Base-by-base conservation (phyloP, 2,797 vertebrate species). In the Takifugu ocellatus region DNA sequence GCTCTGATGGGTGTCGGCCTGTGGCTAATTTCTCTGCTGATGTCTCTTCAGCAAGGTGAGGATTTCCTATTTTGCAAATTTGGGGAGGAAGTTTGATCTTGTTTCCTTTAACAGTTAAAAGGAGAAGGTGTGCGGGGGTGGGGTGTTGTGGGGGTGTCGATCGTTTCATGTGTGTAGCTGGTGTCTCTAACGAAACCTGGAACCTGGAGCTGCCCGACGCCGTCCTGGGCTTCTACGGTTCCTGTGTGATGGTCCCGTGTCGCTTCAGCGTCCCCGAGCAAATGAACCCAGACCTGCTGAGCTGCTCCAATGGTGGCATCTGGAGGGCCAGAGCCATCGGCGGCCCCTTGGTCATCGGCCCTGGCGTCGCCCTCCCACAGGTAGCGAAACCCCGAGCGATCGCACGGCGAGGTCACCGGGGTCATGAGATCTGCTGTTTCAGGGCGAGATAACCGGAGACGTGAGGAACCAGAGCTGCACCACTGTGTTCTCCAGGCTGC, bases 161-260 rank as follows among this genome's bases (percentile, higher is more conserved):
- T 10, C 11, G 9, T 39, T 14, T 14, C 36, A 12, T 12, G 12
- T 4, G 11, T 39, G 12, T 39, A 39, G 36, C 36, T 44, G 77
- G 51, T 49, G 49, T 52, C 29, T 39, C 14, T 2, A 33, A 51
- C 52, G 0, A 46, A 26, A 10, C 16, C 2, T 79, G 67, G 69
- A 1, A 3, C 1, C 5, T 70, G 12, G 51, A 0, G 5, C 12
- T 63, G 51, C 81, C 78, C 15, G 1, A 0, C 9, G 54, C 48
- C 0, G 57, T 83, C 3, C 0, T 36, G 48, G 61, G 36, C 2
- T 5, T 79, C n/a, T 21, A 0, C 2, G 50, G 44, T 31, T 70
- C 74, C 6, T 83, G 81, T 2, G 5, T 75, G 48, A 50, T 21
- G 0, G 6, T 81, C 17, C 74, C 74, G 2, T 81, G 78, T 44